Base-by-base conservation (phyloP, 1,140 invertebrate species). In the Aphelinus certus region DNA sequence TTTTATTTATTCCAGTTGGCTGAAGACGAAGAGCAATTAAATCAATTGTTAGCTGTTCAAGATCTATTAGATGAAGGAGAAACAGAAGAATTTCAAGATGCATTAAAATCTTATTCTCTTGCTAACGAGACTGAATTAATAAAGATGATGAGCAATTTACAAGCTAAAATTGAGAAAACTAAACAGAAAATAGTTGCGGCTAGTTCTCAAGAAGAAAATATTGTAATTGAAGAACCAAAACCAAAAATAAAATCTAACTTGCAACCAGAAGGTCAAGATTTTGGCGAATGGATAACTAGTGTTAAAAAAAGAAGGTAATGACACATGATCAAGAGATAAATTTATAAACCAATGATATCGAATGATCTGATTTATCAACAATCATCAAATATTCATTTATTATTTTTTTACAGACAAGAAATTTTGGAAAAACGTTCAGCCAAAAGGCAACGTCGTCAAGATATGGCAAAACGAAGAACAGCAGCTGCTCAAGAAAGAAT, bases 401-500 rank as follows among this genome's bases (percentile, higher is more conserved):
- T 73, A 9, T 71, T 58, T 76, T 51, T 58, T 78, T 75, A 82
- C 80, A 90, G 91, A 78, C 82, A 91, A 88, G 88, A 92, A 84
- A 89, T 93, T 83, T 81, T 94, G 48, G 92, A 92, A 42, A 91
- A 91, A 76, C 90, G 93, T 78, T 86, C 90, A 80, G 89, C 90
- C 1, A 90, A 96, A 49, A 92, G 93, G 76, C 94, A 96, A 84
- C 90, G 94, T 42, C 92, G 95, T 74, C 91, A 93, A 81, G 96
- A 97, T 80, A 95, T 97, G 93, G 94, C 95, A 7, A 95, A 94
- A 82, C 89, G 96, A 49, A 90, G 95, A 82, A 97, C 96, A 61
- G 94, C 92, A 51, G 96, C 96, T 1, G 95, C 95, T 1, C 96
- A 97, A 81, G 95, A 97, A 85, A 90, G 96, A 78, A 98, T 98